phyloP scores from a whole-genome alignment of 1,140 invertebrate species.

The Heliconius melpomene region DNA sequence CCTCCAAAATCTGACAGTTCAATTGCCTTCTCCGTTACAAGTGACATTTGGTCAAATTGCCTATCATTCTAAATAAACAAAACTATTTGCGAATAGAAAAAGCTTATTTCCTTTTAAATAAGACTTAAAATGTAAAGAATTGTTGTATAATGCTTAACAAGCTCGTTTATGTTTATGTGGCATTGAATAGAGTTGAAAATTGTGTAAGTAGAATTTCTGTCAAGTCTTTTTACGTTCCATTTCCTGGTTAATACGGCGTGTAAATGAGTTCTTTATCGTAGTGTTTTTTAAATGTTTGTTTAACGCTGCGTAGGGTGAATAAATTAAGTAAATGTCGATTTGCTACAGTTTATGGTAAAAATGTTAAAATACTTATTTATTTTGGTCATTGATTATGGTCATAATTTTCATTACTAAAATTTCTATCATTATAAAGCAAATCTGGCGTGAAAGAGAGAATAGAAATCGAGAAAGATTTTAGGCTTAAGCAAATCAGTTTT shows the following conservation, averaged over 20 bases:
- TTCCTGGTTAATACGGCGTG: constrained; percentile 74
- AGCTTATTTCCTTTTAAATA: constrained; percentile 31
- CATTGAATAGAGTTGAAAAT: constrained; percentile 18
- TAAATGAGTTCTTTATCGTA: constrained; percentile 79
- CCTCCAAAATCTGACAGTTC: constrained; percentile 75
- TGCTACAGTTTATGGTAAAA: constrained; percentile 17
- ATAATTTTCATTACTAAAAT: background rate
- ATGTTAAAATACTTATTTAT: constrained; percentile 1
- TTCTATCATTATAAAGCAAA: no score
- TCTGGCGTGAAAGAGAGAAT: no score
- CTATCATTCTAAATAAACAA: constrained; percentile 47
- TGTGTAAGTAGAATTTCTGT: constrained; percentile 35
- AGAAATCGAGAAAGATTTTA: no score
- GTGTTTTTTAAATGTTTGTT: constrained; percentile 73
- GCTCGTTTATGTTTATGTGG: background rate
- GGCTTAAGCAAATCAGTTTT: no score
- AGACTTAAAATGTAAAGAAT: constrained; percentile 15
- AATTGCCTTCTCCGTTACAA: constrained; percentile 63
- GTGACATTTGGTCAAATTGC: constrained; percentile 78
- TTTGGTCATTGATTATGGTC: background rate
- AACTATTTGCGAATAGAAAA: constrained; percentile 28
- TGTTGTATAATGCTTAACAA: constrained; percentile 15
- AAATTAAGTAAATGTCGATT: constrained; percentile 51
- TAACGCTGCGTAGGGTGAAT: constrained; percentile 68
- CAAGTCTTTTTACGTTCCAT: constrained; percentile 65